Evolutionary conservation across 2,888 invertebrate genomes (phyloP).

Genomic region (Drosophila planitibia): DNA sequence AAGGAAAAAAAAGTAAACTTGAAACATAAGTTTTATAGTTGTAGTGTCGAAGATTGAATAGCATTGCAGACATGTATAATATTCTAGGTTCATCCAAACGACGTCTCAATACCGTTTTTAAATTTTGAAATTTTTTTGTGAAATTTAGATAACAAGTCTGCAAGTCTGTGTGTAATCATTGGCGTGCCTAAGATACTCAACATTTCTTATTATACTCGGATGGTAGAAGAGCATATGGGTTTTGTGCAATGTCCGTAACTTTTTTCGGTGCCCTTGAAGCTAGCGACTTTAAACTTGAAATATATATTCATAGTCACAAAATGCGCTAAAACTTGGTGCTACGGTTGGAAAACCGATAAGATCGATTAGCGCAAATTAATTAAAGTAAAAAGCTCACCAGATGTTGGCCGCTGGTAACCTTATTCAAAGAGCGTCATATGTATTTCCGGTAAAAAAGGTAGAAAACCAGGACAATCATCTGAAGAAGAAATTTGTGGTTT

Average conservation of each 20-base stretch:
- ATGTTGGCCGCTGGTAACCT: neutral
- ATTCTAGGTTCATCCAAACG: neutral
- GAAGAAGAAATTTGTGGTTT: neutral
- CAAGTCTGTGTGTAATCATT: neutral
- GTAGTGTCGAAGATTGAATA: neutral
- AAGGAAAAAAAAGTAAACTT: slow-evolving; percentile 1
- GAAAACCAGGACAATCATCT: neutral
- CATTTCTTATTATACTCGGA: neutral
- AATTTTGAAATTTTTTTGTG: neutral
- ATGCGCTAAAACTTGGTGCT: neutral
- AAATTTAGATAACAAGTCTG: neutral
- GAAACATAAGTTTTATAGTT: neutral
- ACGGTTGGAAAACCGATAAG: neutral
- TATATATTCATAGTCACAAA: neutral
- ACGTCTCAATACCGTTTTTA: neutral
- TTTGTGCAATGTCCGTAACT: neutral
- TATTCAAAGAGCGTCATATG: neutral
- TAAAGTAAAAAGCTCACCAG: neutral
- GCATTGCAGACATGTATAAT: neutral
- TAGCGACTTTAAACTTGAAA: neutral
- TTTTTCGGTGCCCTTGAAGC: neutral
- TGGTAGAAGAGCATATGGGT: neutral
- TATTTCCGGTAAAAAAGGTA: neutral
- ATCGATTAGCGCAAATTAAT: neutral
- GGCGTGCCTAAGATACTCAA: neutral